These are phyloP conservation scores for Cyprinella venusta DNA, from an alignment of 2,797 vertebrate genomes.

Conservation along the genomic window DNA sequence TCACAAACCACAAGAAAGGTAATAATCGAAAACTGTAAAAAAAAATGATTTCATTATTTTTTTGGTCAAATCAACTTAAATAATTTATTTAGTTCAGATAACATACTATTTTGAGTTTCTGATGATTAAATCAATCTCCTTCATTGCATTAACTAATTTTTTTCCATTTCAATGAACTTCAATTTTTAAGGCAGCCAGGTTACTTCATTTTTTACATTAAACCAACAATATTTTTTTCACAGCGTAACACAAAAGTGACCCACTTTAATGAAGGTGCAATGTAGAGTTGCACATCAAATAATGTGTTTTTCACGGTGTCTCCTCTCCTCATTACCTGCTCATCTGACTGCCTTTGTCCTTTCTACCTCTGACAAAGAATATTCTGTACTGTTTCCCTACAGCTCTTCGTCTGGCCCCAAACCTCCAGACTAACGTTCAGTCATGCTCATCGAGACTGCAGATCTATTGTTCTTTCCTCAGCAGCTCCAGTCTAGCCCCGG, in stretches of 20 bases:
- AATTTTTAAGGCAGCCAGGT: no score
- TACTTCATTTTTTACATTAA: no score
- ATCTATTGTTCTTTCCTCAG: conserved; percentile 67
- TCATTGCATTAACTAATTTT: no score
- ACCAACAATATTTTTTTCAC: no score
- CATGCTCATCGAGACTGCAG: conserved; percentile 60
- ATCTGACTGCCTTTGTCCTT: conserved; percentile 51
- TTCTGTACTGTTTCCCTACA: conserved; percentile 46
- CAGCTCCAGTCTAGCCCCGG: conserved; percentile 61
- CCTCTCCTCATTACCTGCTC: conserved; percentile 57
- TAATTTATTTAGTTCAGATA: no score
- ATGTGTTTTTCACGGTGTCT: conserved; percentile 19
- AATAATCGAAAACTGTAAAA: background rate
- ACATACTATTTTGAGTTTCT: no score
- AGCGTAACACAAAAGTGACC: no score
- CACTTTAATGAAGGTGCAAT: background rate
- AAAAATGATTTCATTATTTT: no score
- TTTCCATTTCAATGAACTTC: no score
- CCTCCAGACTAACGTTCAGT: conserved; percentile 59
- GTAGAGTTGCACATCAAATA: background rate
- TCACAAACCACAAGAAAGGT: background rate
- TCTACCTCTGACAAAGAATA: conserved; percentile 49
- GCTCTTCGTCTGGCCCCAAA: conserved; percentile 55
- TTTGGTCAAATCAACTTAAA: no score
- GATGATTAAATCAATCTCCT: no score